phyloP scores from a whole-genome alignment of 1,140 invertebrate genomes.

The Agrilus planipennis region DNA sequence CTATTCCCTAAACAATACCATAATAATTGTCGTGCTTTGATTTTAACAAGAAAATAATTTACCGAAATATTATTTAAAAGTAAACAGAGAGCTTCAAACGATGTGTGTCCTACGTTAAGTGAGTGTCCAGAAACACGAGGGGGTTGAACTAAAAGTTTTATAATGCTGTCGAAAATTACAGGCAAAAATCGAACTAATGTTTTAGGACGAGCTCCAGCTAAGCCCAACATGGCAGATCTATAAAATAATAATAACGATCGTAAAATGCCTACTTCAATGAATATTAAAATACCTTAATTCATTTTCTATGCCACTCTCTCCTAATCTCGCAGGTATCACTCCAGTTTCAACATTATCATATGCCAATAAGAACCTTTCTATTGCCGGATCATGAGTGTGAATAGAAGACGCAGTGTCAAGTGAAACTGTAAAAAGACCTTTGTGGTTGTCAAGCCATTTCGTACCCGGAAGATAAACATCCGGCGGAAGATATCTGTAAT shows the following conservation, averaged over 20 bases:
- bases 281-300: constrained; percentile 59
- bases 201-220: constrained; percentile 64
- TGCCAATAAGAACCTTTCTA: constrained; percentile 67
- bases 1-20: constrained; percentile 52
- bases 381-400: constrained; percentile 61
- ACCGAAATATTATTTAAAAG: constrained; percentile 68
- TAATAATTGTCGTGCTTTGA: not conserved
- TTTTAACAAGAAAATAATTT: constrained; percentile 18
- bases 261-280: too few relatives aligned
- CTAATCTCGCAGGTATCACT: constrained; percentile 61
- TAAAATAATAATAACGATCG: constrained; percentile 9
- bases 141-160: constrained; percentile 68
- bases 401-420: constrained; percentile 78
- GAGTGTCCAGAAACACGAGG: constrained; percentile 59
- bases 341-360: constrained; percentile 66
- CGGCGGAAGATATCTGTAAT: constrained; percentile 75
- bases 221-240: constrained; percentile 37
- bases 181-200: constrained; percentile 77
- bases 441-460: constrained; percentile 93
- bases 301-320: constrained; percentile 65
- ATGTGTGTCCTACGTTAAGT: constrained; percentile 62
- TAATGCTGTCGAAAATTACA: constrained; percentile 77
- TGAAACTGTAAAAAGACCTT: constrained; percentile 72
- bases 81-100: constrained; percentile 64
- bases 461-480: constrained; percentile 81